A percentile compares a stretch with the other conserved stretches of the same genome.
Conservation (phyloP, 2,113 vertebrate species). For the Cebus imitator region DNA sequence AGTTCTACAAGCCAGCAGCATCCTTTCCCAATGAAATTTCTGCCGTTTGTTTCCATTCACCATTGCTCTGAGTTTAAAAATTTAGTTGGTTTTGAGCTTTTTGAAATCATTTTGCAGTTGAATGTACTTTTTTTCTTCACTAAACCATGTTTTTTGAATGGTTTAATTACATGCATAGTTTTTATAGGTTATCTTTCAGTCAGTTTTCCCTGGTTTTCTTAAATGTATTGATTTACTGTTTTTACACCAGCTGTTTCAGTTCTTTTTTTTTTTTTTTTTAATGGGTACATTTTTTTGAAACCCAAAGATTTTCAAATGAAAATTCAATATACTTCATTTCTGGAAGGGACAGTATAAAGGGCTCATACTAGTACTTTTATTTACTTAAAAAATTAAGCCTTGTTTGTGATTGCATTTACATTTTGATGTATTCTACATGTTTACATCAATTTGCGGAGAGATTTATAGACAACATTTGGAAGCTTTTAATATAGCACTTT, state of each 20-base stretch:
- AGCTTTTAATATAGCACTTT: neutral
- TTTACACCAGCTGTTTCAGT: neutral
- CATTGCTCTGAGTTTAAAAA: neutral
- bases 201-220: neutral
- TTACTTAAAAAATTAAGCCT: neutral
- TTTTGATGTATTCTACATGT: neutral
- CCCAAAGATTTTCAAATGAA: neutral
- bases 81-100: slow-evolving; percentile 31
- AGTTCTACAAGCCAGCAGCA: neutral
- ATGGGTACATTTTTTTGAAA: neutral
- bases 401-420: neutral
- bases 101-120: slow-evolving; percentile 14
- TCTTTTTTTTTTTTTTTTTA: neutral
- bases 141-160: neutral
- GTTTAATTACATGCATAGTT: neutral
- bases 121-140: neutral
- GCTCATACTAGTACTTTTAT: neutral
- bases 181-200: neutral
- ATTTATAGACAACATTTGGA: neutral
- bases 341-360: neutral
- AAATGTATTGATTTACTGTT: neutral
- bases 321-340: neutral
- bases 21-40: neutral
- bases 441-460: neutral
- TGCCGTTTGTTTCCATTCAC: neutral